Evolutionary conservation across 1,140 invertebrate species (phyloP), one percentile per base, ranked within the genome.

Genomic region (Magallana angulata): DNA sequence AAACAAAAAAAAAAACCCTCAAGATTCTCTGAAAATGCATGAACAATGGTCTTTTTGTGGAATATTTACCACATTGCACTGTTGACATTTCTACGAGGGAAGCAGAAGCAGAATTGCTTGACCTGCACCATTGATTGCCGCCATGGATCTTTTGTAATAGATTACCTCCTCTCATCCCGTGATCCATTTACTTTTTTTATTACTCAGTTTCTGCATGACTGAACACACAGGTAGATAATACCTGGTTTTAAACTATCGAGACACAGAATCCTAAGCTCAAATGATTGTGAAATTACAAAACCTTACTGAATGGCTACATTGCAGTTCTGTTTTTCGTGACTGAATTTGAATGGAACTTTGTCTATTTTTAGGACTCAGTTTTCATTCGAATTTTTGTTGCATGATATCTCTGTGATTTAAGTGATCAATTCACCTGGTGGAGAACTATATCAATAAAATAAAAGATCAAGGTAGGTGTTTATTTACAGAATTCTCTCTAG

Each of bases 171-270:
- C 36, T 76, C 24, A 76, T 76, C 68, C 24, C 11, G 68, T 76
- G 68, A 76, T 76, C 24, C 68, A 24, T 76, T 76, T 76, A 30
- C 24, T 30, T 76, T 76, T 76, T 76, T 76, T 76, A 76, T 76
- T 11, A 30, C 68, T 76, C 24, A 30, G 24, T 24, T 76, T 76
- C 68, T 76, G 68, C 68, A 76, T 76, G 68, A 76, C 18, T 36
- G 68, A 76, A 11, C 30, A 24, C 11, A 76, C 68, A 76, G 68
- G 68, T 76, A 76, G 68, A 76, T 76, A 76, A 76, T 76, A 76
- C 68, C 68, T 76, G 30, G 36, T 48, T 24, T 30, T 30, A 76
- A 76, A 76, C 68, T 76, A 76, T 62, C n/a, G 60, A n/a, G 60
- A 62, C 60, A 30, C 68, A 76, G 68, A 76, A 24, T 76, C 68